These are phyloP conservation scores for Cygnus buccinator DNA, from an alignment of 2,113 vertebrate species.

Conservation along the genomic window DNA sequence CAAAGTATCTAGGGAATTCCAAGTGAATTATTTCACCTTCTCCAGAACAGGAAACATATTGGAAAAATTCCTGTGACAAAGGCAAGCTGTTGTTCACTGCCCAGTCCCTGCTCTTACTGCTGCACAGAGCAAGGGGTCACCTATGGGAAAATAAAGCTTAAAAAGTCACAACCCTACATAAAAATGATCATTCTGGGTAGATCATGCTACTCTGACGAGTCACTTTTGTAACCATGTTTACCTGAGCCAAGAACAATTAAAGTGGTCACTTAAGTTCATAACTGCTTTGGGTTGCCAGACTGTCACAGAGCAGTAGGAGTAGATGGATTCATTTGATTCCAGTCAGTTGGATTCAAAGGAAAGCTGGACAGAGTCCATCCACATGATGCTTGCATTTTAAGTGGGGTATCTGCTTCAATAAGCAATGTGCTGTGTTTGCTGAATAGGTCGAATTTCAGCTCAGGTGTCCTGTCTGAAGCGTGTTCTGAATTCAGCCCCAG, in stretches of 20 bases:
- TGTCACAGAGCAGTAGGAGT: neutral
- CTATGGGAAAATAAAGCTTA: neutral
- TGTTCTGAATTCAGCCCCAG: neutral
- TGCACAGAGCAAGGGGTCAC: neutral
- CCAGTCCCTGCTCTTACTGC: neutral
- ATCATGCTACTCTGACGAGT: neutral
- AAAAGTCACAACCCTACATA: neutral
- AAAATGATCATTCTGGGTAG: neutral
- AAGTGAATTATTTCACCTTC: neutral
- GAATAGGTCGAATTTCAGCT: constrained; percentile 7
- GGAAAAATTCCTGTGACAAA: neutral
- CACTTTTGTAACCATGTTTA: neutral
- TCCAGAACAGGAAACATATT: neutral
- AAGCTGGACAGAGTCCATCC: constrained; percentile 9
- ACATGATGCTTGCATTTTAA: constrained; percentile 20
- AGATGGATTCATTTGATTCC: neutral
- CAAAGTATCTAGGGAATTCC: neutral
- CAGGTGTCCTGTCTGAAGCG: neutral
- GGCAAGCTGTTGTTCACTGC: neutral
- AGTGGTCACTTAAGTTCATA: neutral
- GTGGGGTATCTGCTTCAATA: neutral
- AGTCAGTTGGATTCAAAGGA: neutral
- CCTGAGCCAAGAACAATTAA: neutral
- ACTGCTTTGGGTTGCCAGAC: neutral
- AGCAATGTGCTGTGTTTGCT: neutral